Evolutionary conservation across 1,140 invertebrate species (phyloP), one percentile per base, ranked within the genome.

Genomic region (Coptotermes formosanus): DNA sequence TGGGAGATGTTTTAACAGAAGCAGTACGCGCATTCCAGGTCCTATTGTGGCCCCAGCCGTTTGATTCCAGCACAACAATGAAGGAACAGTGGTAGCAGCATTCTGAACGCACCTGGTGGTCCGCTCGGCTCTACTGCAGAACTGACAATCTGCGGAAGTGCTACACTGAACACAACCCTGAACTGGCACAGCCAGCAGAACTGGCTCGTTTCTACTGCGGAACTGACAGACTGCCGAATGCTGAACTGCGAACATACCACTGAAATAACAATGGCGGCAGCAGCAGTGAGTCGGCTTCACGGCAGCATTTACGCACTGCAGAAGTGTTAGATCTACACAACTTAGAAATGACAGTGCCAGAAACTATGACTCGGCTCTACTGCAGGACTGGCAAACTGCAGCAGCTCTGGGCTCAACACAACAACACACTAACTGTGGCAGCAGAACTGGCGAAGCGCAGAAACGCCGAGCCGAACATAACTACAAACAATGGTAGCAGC

Each of bases 21-120:
- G 64, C 64, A 75, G 64, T 75, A 75, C n/a, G 64, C 64, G 64
- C 64, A 75, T 75, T 75, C 64, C 64, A 75, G 64, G 64, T 75
- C n/a, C 64, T 30, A 75, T 75, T 75, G 64, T 75, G 64, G 64
- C 64, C 8, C 64, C 25, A 30, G 64, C 14, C 64, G 64, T 75
- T 75, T 75, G 64, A 75, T 75, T 75, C 64, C 64, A 75, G 16
- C 64, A 75, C 64, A 75, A 75, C 64, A 75, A 75, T 75, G 64
- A 75, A 25, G 25, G 64, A 75, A 75, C 64, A 75, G 64, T 75
- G 64, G 64, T 75, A 75, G 64, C 64, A 75, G n/a, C 25, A 75
- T 75, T 75, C 64, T 75, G 25, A 30, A 75, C 64, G n/a, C 64
- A 75, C 64, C 64, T 75, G 64, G 64, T 75, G 64, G 64, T 75